Evolutionary conservation across 2,797 vertebrate genomes (phyloP).

Genomic region (Passerculus sandwichensis): DNA sequence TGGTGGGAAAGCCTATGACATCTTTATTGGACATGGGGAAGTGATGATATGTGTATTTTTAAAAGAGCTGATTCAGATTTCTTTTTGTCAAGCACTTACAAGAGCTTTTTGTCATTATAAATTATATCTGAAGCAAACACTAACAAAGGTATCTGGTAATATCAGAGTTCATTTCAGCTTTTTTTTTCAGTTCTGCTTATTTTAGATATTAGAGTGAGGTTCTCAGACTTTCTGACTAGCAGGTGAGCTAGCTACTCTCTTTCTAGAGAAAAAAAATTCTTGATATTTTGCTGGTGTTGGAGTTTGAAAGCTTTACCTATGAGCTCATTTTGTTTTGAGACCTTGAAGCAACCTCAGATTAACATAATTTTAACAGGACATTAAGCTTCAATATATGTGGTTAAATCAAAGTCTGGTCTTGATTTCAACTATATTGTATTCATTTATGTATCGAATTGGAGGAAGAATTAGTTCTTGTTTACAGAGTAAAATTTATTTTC

Average conservation of each 20-base stretch:
- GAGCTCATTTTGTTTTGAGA: not conserved
- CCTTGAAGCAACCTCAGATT: not conserved
- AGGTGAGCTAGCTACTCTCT: not conserved
- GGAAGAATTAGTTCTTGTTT: not conserved
- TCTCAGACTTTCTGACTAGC: not conserved
- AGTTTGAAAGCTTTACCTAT: not conserved
- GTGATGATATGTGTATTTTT: accelerated
- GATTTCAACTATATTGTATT: not conserved
- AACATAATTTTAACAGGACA: not conserved
- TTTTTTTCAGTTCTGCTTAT: not conserved
- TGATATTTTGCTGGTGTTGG: not conserved
- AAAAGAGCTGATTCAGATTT: not conserved
- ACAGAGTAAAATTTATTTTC: not conserved
- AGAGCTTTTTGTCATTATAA: not conserved
- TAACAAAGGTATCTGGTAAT: not conserved
- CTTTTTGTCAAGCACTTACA: not conserved
- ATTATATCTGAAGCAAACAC: not conserved
- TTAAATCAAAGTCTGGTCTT: not conserved
- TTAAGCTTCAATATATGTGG: not conserved
- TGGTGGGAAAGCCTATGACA: not conserved
- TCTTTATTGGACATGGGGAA: not conserved
- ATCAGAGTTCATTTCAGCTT: not conserved
- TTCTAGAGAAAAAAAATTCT: not conserved
- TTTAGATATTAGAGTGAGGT: not conserved
- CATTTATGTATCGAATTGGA: not conserved